Base-by-base conservation (phyloP, 2,113 vertebrate genomes). In the Notarius quadriscutis region DNA sequence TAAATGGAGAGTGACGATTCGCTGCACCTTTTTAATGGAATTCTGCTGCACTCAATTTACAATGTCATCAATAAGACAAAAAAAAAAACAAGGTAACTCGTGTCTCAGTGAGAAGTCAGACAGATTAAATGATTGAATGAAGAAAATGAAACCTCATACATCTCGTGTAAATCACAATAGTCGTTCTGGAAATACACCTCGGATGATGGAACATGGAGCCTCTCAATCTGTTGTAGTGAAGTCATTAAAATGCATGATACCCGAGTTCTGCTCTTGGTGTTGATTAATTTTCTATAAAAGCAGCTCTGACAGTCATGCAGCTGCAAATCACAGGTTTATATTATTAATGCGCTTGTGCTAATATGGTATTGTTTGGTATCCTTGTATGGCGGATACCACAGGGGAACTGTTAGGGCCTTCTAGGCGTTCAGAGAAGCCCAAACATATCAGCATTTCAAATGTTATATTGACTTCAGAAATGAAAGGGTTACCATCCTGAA, bases 11-110 rank as follows among this genome's bases (percentile, higher is more conserved):
- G n/a, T 80, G 60, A 65, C 84, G 53, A 57, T 81, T 60, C 25
- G 51, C 51, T n/a, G 65, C 50, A 34, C 50, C 30, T 67, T 86
- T 81, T 71, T 81, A 86, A 80, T 81, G 63, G 63, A 71, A 86
- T 86, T 85, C 71, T 81, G 77, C 67, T 85, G 57, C 77, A 86
- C 77, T 81, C 63, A 86, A 81, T 86, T 86, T 86, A 71, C 50
- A 67, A 58, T 67, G 30, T 71, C 63, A 69, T 55, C 57, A 77
- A 77, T 81, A 41, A 71, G 25, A 69, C 78, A 48, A 58, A 20
- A 41, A 75, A 9, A 75, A 18, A 48, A 55, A 50, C 30, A 20
- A 72, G 3, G 17, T 41, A 75, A 71, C 1, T 12, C 10, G 1
- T 9, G 18, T 84, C 82, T 69, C 55, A 14, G 55, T 22, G 82